Evolutionary conservation across 2,113 vertebrate species (phyloP).

Genomic region (Amblyornis subalaris): DNA sequence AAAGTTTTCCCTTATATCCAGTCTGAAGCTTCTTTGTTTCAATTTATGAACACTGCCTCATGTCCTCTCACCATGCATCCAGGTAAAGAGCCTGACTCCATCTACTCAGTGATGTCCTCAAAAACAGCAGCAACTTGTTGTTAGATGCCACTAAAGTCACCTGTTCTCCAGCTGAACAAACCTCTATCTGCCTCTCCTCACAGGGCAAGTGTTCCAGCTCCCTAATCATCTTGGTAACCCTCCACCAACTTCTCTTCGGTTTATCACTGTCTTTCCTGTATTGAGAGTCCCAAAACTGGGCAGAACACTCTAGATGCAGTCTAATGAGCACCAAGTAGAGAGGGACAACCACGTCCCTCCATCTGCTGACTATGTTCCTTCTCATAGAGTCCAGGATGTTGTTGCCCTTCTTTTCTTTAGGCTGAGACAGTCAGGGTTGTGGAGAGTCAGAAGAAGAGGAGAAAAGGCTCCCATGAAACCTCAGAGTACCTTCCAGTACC

Average conservation of each 20-base stretch:
- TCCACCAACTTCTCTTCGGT: background rate
- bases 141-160: background rate
- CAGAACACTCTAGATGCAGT: background rate
- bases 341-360: background rate
- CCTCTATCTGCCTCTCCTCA: background rate
- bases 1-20: background rate
- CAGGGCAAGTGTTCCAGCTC: background rate
- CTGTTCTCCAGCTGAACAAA: background rate
- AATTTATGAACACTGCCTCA: rapidly evolving
- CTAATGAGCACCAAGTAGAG: background rate
- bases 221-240: background rate
- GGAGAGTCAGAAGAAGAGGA: background rate
- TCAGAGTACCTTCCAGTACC: background rate
- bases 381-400: background rate
- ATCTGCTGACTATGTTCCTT: background rate
- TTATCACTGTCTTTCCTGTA: background rate
- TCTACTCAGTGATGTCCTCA: background rate
- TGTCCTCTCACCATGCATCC: rapidly evolving
- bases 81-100: background rate
- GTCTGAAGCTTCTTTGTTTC: background rate
- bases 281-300: background rate
- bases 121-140: background rate
- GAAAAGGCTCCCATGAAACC: background rate
- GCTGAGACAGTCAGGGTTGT: background rate
- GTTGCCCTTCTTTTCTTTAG: background rate